Evolutionary conservation across 2,797 vertebrate species (phyloP).

Genomic region (Alectoris magna): DNA sequence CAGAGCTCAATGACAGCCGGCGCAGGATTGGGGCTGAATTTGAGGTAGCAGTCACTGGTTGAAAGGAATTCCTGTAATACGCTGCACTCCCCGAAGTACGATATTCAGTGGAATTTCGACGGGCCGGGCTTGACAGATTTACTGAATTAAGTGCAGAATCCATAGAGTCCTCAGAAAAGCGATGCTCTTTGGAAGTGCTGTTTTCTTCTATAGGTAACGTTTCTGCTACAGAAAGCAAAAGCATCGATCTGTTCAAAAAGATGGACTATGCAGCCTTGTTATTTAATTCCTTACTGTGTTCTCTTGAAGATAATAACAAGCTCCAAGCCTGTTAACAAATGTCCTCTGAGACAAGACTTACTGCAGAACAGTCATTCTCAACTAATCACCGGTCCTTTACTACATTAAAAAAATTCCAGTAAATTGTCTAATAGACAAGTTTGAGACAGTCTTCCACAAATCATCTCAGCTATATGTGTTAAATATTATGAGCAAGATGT

Average conservation of each 20-base stretch:
- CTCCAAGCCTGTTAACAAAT: background rate
- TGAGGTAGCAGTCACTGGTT: conserved; percentile 71
- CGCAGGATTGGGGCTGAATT: conserved; percentile 74
- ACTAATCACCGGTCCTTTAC: background rate
- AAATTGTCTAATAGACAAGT: background rate
- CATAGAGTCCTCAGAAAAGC: conserved; percentile 84
- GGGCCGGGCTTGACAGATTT: conserved; percentile 79
- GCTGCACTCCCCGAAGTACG: conserved; percentile 76
- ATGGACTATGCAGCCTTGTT: background rate
- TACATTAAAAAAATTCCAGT: background rate
- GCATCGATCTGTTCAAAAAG: background rate
- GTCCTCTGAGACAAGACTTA: background rate
- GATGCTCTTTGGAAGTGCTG: conserved; percentile 85
- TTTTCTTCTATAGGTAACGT: conserved; percentile 85
- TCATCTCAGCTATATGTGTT: background rate
- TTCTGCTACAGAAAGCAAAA: conserved; percentile 83
- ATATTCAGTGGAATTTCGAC: conserved; percentile 81
- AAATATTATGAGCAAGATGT: background rate
- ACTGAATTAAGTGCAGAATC: conserved; percentile 89
- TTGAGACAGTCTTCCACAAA: background rate
- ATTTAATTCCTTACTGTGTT: background rate
- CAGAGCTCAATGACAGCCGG: conserved; percentile 81
- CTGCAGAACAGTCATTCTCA: background rate
- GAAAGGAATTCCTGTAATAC: conserved; percentile 77
- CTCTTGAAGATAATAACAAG: background rate